Conservation (phyloP, 2,888 invertebrate species). For the Apamea sordens region DNA sequence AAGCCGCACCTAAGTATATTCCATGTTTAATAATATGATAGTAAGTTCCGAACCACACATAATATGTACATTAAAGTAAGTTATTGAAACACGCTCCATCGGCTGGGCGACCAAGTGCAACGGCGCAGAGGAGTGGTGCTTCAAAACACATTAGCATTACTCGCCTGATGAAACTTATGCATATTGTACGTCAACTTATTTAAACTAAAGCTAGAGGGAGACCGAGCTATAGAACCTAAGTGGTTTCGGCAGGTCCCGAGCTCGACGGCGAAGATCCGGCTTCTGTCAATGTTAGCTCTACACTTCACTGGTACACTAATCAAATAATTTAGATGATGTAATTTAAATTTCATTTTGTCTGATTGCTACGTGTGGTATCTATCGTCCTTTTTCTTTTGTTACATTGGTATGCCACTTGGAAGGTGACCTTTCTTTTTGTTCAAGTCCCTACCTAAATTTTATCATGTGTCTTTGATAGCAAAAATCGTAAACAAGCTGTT, state of each 20-base stretch:
- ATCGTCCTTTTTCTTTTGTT: slow-evolving; percentile 23
- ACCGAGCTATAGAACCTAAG: slow-evolving; percentile 51
- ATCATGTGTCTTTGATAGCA: not conserved
- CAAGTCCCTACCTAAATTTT: not conserved
- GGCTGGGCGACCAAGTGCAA: slow-evolving; percentile 74
- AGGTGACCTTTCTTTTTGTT: not conserved
- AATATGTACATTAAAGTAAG: slow-evolving; percentile 65
- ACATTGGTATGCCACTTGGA: not conserved
- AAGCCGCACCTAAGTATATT: slow-evolving; percentile 15
- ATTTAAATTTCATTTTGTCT: slow-evolving; percentile 69
- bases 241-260: slow-evolving; percentile 61
- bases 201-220: slow-evolving; percentile 69
- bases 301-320: slow-evolving; percentile 76
- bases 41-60: slow-evolving; percentile 42
- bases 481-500: not conserved
- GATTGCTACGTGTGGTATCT: slow-evolving; percentile 39
- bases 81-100: slow-evolving; percentile 77
- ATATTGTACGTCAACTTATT: slow-evolving; percentile 72
- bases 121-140: slow-evolving; percentile 75
- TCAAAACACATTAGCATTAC: slow-evolving; percentile 82
- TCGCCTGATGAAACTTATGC: slow-evolving; percentile 77
- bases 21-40: slow-evolving; percentile 31
- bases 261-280: slow-evolving; percentile 57
- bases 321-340: slow-evolving; percentile 74
- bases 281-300: slow-evolving; percentile 78